Evolutionary conservation across 2,113 vertebrate genomes (phyloP), one percentile per base, ranked within the genome.

Genomic region (Xenotilapia longispinis): DNA sequence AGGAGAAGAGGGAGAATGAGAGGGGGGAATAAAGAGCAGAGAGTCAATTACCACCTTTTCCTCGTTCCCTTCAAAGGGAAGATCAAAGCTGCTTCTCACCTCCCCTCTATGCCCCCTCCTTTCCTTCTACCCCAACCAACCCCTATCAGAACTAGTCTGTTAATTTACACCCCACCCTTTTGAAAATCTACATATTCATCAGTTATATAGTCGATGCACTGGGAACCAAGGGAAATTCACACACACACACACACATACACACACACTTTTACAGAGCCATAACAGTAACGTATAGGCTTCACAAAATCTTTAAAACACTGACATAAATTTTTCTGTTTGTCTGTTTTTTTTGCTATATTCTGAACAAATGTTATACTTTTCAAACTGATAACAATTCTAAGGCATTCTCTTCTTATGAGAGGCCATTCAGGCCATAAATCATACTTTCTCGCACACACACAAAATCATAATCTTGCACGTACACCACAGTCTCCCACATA

Each of bases 21-120:
- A 89, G 45, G 87, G 81, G 80, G 42, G 87, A 92, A 92, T 88
- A 93, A 93, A 92, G 91, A 91, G 86, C 86, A 81, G 58, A 19
- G 82, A 93, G 81, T 94, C 94, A 95, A 92, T 95, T 92, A 93
- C 91, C 91, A 92, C 88, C 92, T 91, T 92, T 91, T 90, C 87
- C 85, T 90, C 68, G 36, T 81, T 87, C 78, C 91, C 90, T 91
- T 96, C 94, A 95, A 94, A 94, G 90, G 54, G 19, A 85, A 93
- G 94, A 95, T 95, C 93, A 94, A 94, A 94, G 92, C 86, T 55
- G 15, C 78, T 89, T 58, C 81, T 63, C 51, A 9, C 65, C 65
- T 73, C 63, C 57, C 38, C 58, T 55, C 51, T 73, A 9, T 5
- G 26, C 36, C 47, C 33, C 14, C 54, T 15, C 57, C 47, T 65